A percentile compares a stretch with the other conserved stretches of the same genome.
Evolutionary conservation across 1,140 invertebrate species (phyloP).

Genomic region (Pseudomyrmex dendroicus): DNA sequence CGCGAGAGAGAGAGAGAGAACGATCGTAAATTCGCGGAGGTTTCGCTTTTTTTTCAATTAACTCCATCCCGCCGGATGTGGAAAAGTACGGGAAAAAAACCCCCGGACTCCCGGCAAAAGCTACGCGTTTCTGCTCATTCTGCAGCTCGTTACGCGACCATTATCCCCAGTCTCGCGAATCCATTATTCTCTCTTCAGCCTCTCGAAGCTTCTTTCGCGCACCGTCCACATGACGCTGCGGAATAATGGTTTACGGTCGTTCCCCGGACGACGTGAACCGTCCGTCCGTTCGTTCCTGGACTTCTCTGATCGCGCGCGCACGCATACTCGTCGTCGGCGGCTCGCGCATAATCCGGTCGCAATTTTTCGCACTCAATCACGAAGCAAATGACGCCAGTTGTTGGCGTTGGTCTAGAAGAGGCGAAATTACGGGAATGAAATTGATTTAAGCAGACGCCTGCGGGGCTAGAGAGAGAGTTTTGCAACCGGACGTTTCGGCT

Average conservation of each 20-base stretch:
- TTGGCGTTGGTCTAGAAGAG: slow-evolving; percentile 58
- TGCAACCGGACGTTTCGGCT: slow-evolving; percentile 58
- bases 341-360: slow-evolving; percentile 62
- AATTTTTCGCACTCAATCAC: slow-evolving; percentile 70
- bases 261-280: slow-evolving; percentile 50
- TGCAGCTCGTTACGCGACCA: slow-evolving; percentile 67
- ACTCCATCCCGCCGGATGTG: slow-evolving; percentile 44
- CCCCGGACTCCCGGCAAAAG: slow-evolving; percentile 41
- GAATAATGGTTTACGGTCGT: slow-evolving; percentile 66
- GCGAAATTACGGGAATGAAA: slow-evolving; percentile 62
- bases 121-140: slow-evolving; percentile 54
- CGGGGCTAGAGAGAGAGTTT: slow-evolving; percentile 27
- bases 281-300: neutral
- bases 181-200: slow-evolving; percentile 69
- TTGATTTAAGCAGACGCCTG: slow-evolving; percentile 60
- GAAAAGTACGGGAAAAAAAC: slow-evolving; percentile 28
- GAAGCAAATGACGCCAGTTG: slow-evolving; percentile 66
- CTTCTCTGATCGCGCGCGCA: slow-evolving; percentile 34
- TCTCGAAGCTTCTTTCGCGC: slow-evolving; percentile 57
- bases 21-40: slow-evolving; percentile 30
- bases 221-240: slow-evolving; percentile 69
- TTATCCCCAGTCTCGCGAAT: slow-evolving; percentile 66
- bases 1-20: no score
- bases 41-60: slow-evolving; percentile 50
- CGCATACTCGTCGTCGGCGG: slow-evolving; percentile 37